phyloP scores from a whole-genome alignment of 2,888 invertebrate species.

The Eulithis prunata region DNA sequence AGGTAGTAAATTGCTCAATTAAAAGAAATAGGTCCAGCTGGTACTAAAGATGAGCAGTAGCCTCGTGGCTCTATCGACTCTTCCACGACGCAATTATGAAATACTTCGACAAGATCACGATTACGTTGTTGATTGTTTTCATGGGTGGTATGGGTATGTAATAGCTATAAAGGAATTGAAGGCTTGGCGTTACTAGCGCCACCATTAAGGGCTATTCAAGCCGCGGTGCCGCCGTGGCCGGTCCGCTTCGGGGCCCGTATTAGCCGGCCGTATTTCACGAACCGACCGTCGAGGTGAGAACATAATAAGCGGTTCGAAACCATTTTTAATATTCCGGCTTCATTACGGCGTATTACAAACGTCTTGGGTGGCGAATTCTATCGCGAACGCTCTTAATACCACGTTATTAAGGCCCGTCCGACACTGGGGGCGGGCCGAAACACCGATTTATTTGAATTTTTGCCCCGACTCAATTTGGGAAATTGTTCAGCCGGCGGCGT shows the following conservation, averaged over 20 bases:
- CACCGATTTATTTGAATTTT: constrained; percentile 84
- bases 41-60: constrained; percentile 17
- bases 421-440: constrained; percentile 66
- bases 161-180: constrained; percentile 37
- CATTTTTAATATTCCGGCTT: constrained; percentile 84
- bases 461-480: constrained; percentile 83
- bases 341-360: constrained; percentile 83
- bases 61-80: constrained; percentile 14
- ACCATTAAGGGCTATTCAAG: constrained; percentile 65
- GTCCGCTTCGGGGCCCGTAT: constrained; percentile 64
- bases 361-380: constrained; percentile 85
- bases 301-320: constrained; percentile 82
- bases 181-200: constrained; percentile 57
- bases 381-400: constrained; percentile 81
- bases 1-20: constrained; percentile 34
- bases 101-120: constrained; percentile 25
- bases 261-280: constrained; percentile 81
- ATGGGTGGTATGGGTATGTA: constrained; percentile 40
- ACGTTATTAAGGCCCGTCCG: constrained; percentile 75
- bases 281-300: constrained; percentile 81
- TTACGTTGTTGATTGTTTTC: constrained; percentile 29
- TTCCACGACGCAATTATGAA: constrained; percentile 22
- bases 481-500: constrained; percentile 81
- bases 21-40: constrained; percentile 26
- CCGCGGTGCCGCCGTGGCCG: constrained; percentile 50